These are phyloP conservation scores for Grammomys dolichurus DNA, from an alignment of 2,113 vertebrate genomes.

Conservation along the genomic window DNA sequence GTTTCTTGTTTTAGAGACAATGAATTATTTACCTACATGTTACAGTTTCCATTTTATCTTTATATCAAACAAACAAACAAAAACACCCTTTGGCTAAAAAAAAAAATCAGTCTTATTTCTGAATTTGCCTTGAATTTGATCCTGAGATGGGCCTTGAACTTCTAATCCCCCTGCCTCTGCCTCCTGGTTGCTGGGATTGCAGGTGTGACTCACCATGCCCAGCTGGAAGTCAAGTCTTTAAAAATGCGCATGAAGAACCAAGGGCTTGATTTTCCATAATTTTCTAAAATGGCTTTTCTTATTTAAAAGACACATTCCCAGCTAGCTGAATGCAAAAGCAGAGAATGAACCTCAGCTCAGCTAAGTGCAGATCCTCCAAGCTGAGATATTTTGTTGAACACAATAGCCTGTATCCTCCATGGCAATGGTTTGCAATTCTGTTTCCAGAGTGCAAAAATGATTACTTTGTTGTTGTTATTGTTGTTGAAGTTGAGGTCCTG, in stretches of 20 bases:
- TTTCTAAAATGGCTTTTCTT: constrained; percentile 51
- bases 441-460: constrained; percentile 20
- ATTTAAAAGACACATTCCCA: constrained; percentile 1
- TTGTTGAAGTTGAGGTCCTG: neutral
- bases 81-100: neutral
- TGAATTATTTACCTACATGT: neutral
- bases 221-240: constrained; percentile 35
- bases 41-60: constrained; percentile 30
- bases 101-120: neutral
- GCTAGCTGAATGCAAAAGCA: neutral
- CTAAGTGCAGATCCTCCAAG: constrained; percentile 16
- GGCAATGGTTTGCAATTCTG: constrained; percentile 40
- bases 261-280: constrained; percentile 28
- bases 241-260: neutral
- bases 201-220: neutral
- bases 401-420: constrained; percentile 8
- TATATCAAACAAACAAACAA: neutral
- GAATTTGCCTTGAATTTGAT: neutral
- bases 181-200: neutral
- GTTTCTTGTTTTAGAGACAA: constrained; percentile 35
- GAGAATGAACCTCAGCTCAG: constrained; percentile 15
- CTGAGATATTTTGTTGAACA: constrained; percentile 35
- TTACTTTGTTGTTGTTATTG: neutral
- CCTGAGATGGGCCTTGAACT: neutral
- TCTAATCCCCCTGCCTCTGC: neutral